phyloP scores from a whole-genome alignment of 1,140 invertebrate species.

The Berghia stephanieae region DNA sequence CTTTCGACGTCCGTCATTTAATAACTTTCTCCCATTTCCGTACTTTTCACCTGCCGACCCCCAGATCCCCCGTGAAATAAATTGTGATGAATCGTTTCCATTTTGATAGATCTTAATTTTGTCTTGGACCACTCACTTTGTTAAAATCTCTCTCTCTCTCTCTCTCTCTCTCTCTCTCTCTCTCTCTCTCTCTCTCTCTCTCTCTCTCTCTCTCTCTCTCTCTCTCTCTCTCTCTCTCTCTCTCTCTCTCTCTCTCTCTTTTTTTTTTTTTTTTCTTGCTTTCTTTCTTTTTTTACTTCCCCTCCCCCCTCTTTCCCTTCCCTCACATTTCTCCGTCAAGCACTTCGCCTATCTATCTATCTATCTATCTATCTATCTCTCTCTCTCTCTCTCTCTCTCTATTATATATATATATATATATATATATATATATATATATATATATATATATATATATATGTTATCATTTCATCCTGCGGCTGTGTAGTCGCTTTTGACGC shows the following conservation, averaged over 20 bases:
- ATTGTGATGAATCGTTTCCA: too few species aligned
- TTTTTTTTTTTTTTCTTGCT: background rate
- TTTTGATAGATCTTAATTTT: background rate
- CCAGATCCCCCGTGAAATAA: too few species aligned
- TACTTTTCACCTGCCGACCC: background rate
- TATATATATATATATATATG: background rate
- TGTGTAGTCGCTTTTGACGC: background rate
- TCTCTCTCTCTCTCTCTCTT: background rate
- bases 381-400: conserved; percentile 18
- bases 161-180: conserved; percentile 12
- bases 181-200: background rate
- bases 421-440: too few species aligned
- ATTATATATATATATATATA: too few species aligned
- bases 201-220: background rate
- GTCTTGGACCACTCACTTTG: background rate
- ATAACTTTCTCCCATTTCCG: background rate
- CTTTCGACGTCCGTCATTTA: background rate
- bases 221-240: background rate
- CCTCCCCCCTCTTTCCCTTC: background rate
- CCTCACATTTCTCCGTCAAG: too few species aligned
- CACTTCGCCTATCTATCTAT: too few species aligned
- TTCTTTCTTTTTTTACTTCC: background rate
- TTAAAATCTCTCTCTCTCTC: background rate
- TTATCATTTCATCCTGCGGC: background rate
- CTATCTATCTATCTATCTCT: background rate